Evolutionary conservation across 1,140 invertebrate genomes (phyloP).

Genomic region (Elymnias hypermnestra): DNA sequence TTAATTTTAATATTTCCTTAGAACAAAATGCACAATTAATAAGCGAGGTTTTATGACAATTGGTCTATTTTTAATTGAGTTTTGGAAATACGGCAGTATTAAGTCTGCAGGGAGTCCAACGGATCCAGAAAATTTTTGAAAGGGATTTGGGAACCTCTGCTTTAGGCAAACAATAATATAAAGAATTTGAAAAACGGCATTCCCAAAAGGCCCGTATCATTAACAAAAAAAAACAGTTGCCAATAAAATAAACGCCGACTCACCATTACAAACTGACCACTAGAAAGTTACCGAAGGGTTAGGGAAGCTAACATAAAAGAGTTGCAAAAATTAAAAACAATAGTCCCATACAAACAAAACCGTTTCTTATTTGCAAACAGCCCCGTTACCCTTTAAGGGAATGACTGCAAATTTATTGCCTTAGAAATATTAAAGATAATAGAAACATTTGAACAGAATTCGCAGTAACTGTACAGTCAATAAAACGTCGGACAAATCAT

Average conservation of each 20-base stretch:
- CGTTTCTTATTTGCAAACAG: slow-evolving; percentile 26
- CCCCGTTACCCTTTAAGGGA: slow-evolving; percentile 26
- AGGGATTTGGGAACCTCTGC: too few relatives aligned
- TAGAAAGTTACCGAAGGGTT: slow-evolving; percentile 40
- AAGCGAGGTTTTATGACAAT: too few relatives aligned
- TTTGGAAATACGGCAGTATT: too few relatives aligned
- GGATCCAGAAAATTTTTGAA: too few relatives aligned
- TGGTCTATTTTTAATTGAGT: too few relatives aligned
- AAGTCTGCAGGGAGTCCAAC: too few relatives aligned
- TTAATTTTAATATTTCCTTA: too few relatives aligned
- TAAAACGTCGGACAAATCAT: slow-evolving; percentile 13
- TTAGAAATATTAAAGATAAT: slow-evolving; percentile 29
- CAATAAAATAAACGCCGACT: slow-evolving; percentile 27
- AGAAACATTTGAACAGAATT: slow-evolving; percentile 20
- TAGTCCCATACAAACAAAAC: slow-evolving; percentile 21
- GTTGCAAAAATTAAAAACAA: slow-evolving; percentile 49
- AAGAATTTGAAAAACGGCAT: slow-evolving; percentile 10
- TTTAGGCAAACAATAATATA: too few relatives aligned
- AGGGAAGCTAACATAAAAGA: slow-evolving; percentile 32
- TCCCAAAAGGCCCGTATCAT: slow-evolving; percentile 12
- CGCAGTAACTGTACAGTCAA: slow-evolving; percentile 16
- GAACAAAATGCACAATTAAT: too few relatives aligned
- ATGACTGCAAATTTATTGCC: slow-evolving; percentile 36
- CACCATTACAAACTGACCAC: slow-evolving; percentile 32
- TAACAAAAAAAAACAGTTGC: slow-evolving; percentile 23